Base-by-base conservation (phyloP, 2,888 invertebrate species). In the Baronia brevicornis region DNA sequence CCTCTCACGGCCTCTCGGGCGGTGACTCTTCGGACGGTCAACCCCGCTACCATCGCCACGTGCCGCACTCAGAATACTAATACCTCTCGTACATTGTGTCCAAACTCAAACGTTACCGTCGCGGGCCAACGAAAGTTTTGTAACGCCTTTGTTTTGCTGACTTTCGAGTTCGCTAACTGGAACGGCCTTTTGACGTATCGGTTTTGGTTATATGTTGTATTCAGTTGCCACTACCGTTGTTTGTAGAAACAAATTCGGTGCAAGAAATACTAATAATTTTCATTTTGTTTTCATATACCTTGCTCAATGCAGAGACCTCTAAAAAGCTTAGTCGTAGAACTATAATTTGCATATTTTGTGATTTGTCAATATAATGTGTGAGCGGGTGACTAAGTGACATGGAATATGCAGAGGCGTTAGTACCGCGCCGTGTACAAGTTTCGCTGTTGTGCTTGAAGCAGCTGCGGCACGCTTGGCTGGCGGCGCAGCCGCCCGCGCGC, bases 21-120 rank as follows among this genome's bases (percentile, higher is more conserved):
- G 74, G 66, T 78, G 82, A 82, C 82, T 78, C 71, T 71, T 71
- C 69, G 58, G 58, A 60, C 68, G 60, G 69, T 72, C 64, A 71
- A 69, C 60, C 61, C 62, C 59, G 65, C 64, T 62, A 68, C 64
- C 66, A 62, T 64, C 60, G 44, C 48, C 51, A 50, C 54, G 36
- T 38, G 22, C 53, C 51, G 57, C 59, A 59, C 53, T 53, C 54
- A 48, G 82, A 74, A 84, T 84, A 80, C 74, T 78, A 84, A 84
- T 84, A 57, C 36, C 51, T 41, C 17, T 61, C 58, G n/a, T n/a
- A n/a, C n/a, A 68, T 74, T 74, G 69, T 75, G 51, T 54, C 49
- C 54, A 49, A 65, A 60, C 57, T 60, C 51, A 57, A 54, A 57
- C 57, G 55, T 50, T 64, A 54, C 44, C 47, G 59, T 52, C 54